phyloP scores from a whole-genome alignment of 2,797 vertebrate genomes.

The Aplochiton taeniatus region DNA sequence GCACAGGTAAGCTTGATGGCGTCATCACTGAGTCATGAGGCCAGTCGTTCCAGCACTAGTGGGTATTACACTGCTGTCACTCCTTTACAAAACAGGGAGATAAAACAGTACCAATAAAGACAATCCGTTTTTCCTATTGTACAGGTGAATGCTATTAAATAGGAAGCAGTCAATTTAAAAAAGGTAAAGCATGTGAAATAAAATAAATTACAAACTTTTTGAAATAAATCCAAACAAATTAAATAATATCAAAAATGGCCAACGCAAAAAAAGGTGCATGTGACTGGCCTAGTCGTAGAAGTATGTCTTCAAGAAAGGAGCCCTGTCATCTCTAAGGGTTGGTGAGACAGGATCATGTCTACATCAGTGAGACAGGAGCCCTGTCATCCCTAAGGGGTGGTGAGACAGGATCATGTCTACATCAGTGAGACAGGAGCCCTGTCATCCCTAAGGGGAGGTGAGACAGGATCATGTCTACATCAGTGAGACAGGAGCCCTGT shows the following conservation, averaged over 20 bases:
- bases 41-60: conserved; percentile 82
- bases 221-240: conserved; percentile 35
- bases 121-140: conserved; percentile 48
- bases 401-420: too few species aligned
- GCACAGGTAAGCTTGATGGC: conserved; percentile 84
- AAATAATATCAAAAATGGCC: conserved; percentile 13
- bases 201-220: conserved; percentile 65
- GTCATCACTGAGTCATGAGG: conserved; percentile 80
- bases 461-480: too few species aligned
- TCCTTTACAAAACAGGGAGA: conserved; percentile 67
- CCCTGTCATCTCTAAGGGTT: too few species aligned
- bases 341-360: too few species aligned
- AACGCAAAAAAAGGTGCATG: background rate
- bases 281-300: too few species aligned
- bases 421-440: too few species aligned
- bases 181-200: conserved; percentile 75
- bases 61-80: conserved; percentile 71
- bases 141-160: conserved; percentile 67
- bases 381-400: too few species aligned
- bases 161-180: conserved; percentile 77
- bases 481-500: too few species aligned
- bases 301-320: too few species aligned
- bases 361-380: too few species aligned
- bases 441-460: too few species aligned
- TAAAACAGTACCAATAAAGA: conserved; percentile 4